Base-by-base conservation (phyloP, 2,888 invertebrate species). In the Philereme vetulata region DNA sequence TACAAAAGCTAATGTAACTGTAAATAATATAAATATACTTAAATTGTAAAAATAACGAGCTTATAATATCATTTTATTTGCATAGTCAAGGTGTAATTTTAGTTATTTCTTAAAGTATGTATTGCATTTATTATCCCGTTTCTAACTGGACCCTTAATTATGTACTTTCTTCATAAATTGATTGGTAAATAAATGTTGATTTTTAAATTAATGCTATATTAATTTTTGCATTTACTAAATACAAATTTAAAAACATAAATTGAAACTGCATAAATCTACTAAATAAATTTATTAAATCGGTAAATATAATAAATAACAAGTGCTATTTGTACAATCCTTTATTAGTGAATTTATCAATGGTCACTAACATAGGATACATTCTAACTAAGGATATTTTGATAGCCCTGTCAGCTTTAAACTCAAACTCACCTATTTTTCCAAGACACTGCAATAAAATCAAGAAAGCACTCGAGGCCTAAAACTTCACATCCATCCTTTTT, bases 141-240 rank as follows among this genome's bases (percentile, higher is more conserved):
- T 56, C 40, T 50, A 10, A 50, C 43, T 58, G 44, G 6, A 44
- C 6, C 35, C 44, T 4, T 44, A 35, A 56, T 72, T 73, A 70
- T 70, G 71, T 72, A 68, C 64, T 70, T 52, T 68, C 76, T 77
- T 75, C 74, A 62, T 76, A 76, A 66, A 62, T 50, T 69, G 67
- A 62, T 50, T 69, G 67, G 70, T 77, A 67, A 67, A 69, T 75
- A 77, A 77, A 78, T 65, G 68, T 71, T 72, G 70, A 59, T 74
- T 75, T 70, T 68, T 65, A 67, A 68, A 67, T 35, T n/a, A n/a
- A 35, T 21, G 21, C 2, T 21, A 21, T 21, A 21, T 21, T 21
- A 1, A 1, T 32, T 32, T 35, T 34, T 21, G 47, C 47, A 49
- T 43, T 48, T 40, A 9, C 43, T 42, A 10, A 5, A 9, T 3